phyloP scores from a whole-genome alignment of 1,140 invertebrate genomes.

The Littorina saxatilis region DNA sequence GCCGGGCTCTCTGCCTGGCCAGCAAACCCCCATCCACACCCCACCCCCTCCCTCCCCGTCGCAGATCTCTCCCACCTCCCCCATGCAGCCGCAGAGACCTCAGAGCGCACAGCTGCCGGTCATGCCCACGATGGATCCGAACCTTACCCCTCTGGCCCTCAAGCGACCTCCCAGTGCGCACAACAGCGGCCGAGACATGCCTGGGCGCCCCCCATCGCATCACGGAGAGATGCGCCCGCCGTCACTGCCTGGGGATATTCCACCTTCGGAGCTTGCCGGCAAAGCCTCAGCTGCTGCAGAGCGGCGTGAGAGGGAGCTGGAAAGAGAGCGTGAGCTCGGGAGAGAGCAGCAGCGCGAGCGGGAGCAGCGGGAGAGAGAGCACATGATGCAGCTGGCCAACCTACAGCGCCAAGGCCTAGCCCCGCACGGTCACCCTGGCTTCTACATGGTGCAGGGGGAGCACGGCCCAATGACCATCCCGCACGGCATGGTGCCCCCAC shows the following conservation, averaged over 20 bases:
- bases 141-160: not conserved
- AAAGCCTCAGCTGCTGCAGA: conserved; percentile 31
- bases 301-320: conserved; percentile 56
- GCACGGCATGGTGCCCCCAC: not conserved
- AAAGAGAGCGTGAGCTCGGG: conserved; percentile 50
- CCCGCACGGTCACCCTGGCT: conserved; percentile 51
- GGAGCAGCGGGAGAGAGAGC: conserved; percentile 55
- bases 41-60: conserved; percentile 7
- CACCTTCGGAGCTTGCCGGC: conserved; percentile 43
- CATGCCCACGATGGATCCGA: not conserved
- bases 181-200: conserved; percentile 34
- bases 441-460: conserved; percentile 31
- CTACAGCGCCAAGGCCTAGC: conserved; percentile 48
- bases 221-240: conserved; percentile 42
- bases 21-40: conserved; percentile 14
- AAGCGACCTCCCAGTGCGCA: conserved; percentile 61
- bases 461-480: conserved; percentile 21
- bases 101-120: conserved; percentile 42
- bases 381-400: conserved; percentile 39
- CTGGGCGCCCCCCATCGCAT: conserved; percentile 29
- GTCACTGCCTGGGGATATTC: conserved; percentile 35
- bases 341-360: conserved; percentile 49
- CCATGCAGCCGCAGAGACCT: conserved; percentile 44
- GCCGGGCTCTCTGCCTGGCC: conserved; percentile 1
- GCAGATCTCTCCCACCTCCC: conserved; percentile 25